Evolutionary conservation across 2,888 invertebrate genomes (phyloP), one percentile per base, ranked within the genome.

Genomic region (Boloria euphrosyne): DNA sequence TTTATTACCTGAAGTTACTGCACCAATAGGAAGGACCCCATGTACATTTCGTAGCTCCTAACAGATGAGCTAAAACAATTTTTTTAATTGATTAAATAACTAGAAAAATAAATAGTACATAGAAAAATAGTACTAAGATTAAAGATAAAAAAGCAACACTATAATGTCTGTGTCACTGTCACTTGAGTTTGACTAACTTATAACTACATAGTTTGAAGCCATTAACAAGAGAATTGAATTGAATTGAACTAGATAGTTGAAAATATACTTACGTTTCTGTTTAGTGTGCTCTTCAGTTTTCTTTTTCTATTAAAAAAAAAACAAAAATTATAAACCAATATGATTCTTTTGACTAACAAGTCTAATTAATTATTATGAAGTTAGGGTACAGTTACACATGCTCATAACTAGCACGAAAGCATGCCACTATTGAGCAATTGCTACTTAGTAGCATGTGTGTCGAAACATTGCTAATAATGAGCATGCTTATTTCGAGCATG

Each of bases 231-330:
- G n/a, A n/a, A n/a, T n/a, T n/a, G n/a, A n/a, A n/a, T n/a, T n/a
- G n/a, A n/a, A n/a, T n/a, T n/a, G n/a, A n/a, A n/a, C 13, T 53
- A 14, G 17, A 18, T 16, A 54, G 5, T 31, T 14, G 43, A 59
- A 75, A 79, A 70, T 44, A 70, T 62, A 66, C 82, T 80, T 77
- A 87, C 87, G 76, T 72, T 82, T 84, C 10, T 77, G 74, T 66
- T 79, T 80, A 14, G 69, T 70, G 3, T 74, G 69, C 50, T 74
- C 73, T 5, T 60, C 57, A 4, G 75, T 13, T 66, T 78, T 78
- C 76, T 81, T 81, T 73, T 81, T 81, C 83, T 86, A 80, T 51
- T 70, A 77, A 69, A 68, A 74, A 70, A 69, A 62, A 54, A 60
- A 17, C 27, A 44, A 4, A 51, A 51, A 51, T 13, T 51, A 49